Evolutionary conservation across 37 sponge, comb jelly and placozoan species (phyloP).

Genomic region (Tethya wilhelma): DNA sequence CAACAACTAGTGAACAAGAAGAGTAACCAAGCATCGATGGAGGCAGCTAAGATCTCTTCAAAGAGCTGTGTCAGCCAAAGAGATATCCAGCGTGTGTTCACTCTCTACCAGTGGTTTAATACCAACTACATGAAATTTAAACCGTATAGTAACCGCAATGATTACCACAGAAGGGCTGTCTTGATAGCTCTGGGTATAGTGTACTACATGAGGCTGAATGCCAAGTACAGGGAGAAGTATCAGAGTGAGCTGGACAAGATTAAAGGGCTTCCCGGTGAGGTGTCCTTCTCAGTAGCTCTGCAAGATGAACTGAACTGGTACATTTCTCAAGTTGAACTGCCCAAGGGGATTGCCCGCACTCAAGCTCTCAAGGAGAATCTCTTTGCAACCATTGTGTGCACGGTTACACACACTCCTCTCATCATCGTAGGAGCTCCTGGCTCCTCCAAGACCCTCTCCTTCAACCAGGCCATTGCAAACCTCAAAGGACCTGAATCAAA

Average conservation of each 20-base stretch:
- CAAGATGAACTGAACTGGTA: conserved; percentile 68
- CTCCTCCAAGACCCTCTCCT: conserved; percentile 92
- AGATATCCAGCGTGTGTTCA: conserved; percentile 90
- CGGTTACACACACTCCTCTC: conserved; percentile 80
- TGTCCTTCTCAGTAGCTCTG: conserved; percentile 47
- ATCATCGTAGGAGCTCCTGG: conserved; percentile 95
- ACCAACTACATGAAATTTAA: conserved; percentile 37
- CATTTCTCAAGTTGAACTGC: conserved; percentile 57
- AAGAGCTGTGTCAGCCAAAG: conserved; percentile 84
- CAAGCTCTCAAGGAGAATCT: conserved; percentile 92
- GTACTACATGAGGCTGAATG: conserved; percentile 87
- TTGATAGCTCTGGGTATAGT: conserved; percentile 84
- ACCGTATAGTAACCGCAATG: conserved; percentile 10
- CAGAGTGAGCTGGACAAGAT: conserved; percentile 22
- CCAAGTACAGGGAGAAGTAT: conserved; percentile 47
- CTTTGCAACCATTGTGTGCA: conserved; percentile 87
- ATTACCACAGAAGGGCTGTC: conserved; percentile 60
- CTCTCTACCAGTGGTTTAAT: conserved; percentile 70
- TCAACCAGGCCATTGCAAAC: conserved; percentile 84
- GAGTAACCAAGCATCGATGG: neutral
- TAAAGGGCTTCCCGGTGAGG: conserved; percentile 21
- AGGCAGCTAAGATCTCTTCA: conserved; percentile 31
- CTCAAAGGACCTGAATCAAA: conserved; percentile 89
- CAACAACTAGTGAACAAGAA: conserved; percentile 37
- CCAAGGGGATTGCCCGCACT: conserved; percentile 89